Evolutionary conservation across 1,140 invertebrate genomes (phyloP).

Genomic region (Diuraphis noxia): DNA sequence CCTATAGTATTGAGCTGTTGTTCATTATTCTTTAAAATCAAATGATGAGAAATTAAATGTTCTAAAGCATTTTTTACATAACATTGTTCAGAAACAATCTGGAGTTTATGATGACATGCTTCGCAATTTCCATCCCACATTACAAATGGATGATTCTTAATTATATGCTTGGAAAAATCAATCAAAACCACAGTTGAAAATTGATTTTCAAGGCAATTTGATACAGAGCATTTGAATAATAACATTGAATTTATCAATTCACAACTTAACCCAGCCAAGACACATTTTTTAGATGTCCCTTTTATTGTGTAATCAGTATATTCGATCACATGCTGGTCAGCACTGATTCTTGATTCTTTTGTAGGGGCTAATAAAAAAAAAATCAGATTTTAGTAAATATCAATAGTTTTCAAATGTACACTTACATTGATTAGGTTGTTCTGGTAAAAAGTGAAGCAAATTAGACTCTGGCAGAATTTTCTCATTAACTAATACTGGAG

Average conservation of each 20-base stretch:
- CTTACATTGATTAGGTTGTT: not conserved
- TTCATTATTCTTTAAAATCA: not conserved
- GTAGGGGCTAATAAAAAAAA: not conserved
- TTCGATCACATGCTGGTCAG: accelerated
- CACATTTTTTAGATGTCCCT: not conserved
- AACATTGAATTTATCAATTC: conserved; percentile 23
- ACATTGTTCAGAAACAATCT: not conserved
- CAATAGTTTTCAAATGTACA: not conserved
- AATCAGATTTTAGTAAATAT: not conserved
- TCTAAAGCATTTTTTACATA: conserved; percentile 19
- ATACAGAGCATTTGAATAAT: not conserved
- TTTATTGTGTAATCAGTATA: conserved; percentile 17
- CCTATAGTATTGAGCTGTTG: not conserved
- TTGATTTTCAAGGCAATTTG: not conserved
- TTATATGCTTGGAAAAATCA: conserved; percentile 23
- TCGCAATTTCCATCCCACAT: conserved; percentile 1
- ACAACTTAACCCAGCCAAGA: not conserved
- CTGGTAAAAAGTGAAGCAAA: not conserved
- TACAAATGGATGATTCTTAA: not conserved
- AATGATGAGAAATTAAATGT: conserved; percentile 17
- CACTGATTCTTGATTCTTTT: not conserved
- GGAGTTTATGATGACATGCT: not conserved
- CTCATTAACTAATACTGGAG: not conserved
- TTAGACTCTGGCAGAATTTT: not conserved
- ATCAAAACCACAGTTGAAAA: conserved; percentile 23